Evolutionary conservation across 2,888 invertebrate species (phyloP).

Genomic region (Alsophila aescularia): DNA sequence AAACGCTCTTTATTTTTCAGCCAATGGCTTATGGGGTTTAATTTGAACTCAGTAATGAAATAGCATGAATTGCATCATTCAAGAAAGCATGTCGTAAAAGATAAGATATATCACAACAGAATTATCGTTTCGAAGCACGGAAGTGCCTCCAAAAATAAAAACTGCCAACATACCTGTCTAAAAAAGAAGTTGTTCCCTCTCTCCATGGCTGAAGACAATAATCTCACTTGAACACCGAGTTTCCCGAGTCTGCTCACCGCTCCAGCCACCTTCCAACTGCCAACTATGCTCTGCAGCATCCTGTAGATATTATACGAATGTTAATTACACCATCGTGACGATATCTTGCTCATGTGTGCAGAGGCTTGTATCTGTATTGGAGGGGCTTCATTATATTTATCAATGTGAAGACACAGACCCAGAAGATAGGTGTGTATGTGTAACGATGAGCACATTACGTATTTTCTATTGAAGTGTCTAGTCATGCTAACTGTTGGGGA

Average conservation of each 20-base stretch:
- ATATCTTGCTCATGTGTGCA: neutral
- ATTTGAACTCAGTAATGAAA: too few species aligned
- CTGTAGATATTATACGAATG: constrained; percentile 38
- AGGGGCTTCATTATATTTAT: neutral
- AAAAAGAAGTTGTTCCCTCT: constrained; percentile 66
- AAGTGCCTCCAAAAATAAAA: neutral
- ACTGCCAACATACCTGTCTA: constrained; percentile 63
- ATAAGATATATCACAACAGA: too few species aligned
- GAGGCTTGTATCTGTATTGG: neutral
- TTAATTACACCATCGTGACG: neutral
- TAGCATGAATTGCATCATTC: too few species aligned
- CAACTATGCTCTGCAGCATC: constrained; percentile 58
- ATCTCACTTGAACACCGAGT: constrained; percentile 40
- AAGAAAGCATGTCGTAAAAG: too few species aligned
- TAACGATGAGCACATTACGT: too few species aligned
- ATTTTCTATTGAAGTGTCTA: too few species aligned
- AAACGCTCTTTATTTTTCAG: too few species aligned
- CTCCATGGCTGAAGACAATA: constrained; percentile 53
- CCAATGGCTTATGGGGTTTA: too few species aligned
- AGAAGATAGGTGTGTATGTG: too few species aligned
- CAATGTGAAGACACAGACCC: neutral
- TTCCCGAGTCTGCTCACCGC: constrained; percentile 37
- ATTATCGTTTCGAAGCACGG: too few species aligned
- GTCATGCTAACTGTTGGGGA: too few species aligned
- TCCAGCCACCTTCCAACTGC: constrained; percentile 46